A percentile compares a stretch with the other conserved stretches of the same genome.
Evolutionary conservation across 2,113 vertebrate species (phyloP).

Genomic region (Ursus arctos): DNA sequence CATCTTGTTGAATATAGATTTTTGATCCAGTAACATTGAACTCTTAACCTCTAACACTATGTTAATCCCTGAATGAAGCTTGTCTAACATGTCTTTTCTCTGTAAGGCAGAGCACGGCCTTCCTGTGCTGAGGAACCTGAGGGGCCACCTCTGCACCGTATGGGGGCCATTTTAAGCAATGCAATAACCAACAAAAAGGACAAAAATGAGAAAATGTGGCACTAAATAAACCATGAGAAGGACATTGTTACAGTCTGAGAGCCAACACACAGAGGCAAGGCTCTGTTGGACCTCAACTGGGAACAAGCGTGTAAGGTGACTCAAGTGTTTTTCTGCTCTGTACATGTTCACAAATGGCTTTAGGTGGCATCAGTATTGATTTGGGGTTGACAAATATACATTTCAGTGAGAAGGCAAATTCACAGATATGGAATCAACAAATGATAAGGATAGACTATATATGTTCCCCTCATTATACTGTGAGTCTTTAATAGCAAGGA

Average conservation of each 20-base stretch:
- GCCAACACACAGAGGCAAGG: background rate
- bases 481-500: background rate
- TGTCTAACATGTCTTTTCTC: background rate
- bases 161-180: background rate
- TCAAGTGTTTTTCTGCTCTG: background rate
- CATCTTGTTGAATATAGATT: background rate
- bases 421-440: background rate
- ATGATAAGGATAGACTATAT: background rate
- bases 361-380: background rate
- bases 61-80: background rate
- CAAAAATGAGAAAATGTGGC: background rate
- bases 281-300: too few species aligned
- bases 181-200: background rate
- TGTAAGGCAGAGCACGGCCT: background rate
- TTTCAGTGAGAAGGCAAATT: background rate
- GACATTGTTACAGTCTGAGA: background rate
- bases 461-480: background rate
- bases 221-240: background rate
- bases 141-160: too few species aligned
- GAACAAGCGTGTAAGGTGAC: background rate
- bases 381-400: background rate
- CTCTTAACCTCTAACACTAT: background rate
- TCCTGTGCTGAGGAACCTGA: too few species aligned
- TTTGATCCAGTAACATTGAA: background rate
- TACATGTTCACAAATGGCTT: background rate